A percentile compares a stretch with the other conserved stretches of the same genome.
These are phyloP conservation scores for Eupleurogrammus muticus DNA, from an alignment of 2,797 vertebrate genomes.

Conservation along the genomic window DNA sequence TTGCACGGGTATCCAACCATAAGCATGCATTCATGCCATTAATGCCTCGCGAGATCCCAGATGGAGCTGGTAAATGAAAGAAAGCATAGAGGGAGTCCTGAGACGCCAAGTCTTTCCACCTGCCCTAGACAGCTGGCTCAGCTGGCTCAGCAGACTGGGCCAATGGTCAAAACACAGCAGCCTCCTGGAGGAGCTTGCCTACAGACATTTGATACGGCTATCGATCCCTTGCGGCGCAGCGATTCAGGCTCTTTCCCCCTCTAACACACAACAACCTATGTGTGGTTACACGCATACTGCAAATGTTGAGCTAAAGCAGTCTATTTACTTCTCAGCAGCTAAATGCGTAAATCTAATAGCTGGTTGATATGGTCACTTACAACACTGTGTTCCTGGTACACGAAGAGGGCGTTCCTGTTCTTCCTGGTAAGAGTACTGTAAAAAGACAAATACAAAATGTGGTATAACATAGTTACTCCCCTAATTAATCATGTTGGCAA, in stretches of 20 bases:
- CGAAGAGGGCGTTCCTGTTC: constrained; percentile 92
- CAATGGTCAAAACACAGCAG: constrained; percentile 39
- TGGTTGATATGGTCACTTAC: constrained; percentile 83
- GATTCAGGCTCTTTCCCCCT: constrained; percentile 33
- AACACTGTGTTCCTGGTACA: constrained; percentile 91
- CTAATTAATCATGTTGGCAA: constrained; percentile 37
- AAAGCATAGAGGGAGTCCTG: constrained; percentile 31
- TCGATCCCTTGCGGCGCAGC: constrained; percentile 63
- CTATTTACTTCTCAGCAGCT: constrained; percentile 53
- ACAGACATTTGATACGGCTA: constrained; percentile 66
- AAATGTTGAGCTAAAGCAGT: constrained; percentile 49
- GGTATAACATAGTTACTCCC: constrained; percentile 10
- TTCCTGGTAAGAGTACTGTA: constrained; percentile 88
- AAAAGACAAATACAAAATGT: constrained; percentile 19
- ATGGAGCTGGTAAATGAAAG: constrained; percentile 39
- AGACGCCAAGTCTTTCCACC: constrained; percentile 37
- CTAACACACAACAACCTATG: constrained; percentile 43
- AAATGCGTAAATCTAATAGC: constrained; percentile 35
- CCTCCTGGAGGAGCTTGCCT: constrained; percentile 49
- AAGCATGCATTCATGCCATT: constrained; percentile 33
- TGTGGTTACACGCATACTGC: constrained; percentile 59
- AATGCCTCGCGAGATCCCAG: constrained; percentile 33
- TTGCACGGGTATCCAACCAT: constrained; percentile 8
- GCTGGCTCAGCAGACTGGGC: constrained; percentile 57
- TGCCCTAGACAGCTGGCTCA: constrained; percentile 70